Conservation (phyloP, 1,140 invertebrate species). For the Pachypeltis micranthus region DNA sequence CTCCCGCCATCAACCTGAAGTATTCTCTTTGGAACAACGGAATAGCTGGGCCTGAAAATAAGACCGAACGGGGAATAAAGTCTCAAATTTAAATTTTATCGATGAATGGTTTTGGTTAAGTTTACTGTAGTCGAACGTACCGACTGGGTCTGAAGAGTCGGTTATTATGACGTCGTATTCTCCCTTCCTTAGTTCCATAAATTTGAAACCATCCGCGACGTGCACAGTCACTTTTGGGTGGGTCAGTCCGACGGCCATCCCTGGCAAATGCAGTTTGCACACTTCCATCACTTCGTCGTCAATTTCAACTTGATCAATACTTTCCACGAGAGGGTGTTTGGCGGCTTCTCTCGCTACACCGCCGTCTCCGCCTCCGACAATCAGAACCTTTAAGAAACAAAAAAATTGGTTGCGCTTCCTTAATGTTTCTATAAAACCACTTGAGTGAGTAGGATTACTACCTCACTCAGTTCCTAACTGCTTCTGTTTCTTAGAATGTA, state of each 20-base stretch:
- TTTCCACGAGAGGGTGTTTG: slow-evolving; percentile 81
- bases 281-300: slow-evolving; percentile 84
- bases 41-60: slow-evolving; percentile 48
- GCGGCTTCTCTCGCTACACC: slow-evolving; percentile 88
- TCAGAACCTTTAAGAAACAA: slow-evolving; percentile 53
- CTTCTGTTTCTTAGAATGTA: no score
- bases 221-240: slow-evolving; percentile 72
- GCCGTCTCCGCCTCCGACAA: slow-evolving; percentile 96
- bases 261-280: slow-evolving; percentile 79
- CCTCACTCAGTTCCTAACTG: no score
- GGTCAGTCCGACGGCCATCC: slow-evolving; percentile 76
- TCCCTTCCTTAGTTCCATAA: slow-evolving; percentile 71
- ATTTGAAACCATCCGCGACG: slow-evolving; percentile 90
- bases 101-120: no score
- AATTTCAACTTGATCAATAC: slow-evolving; percentile 88
- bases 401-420: no score
- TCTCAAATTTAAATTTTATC: no score
- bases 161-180: slow-evolving; percentile 98
- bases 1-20: slow-evolving; percentile 72
- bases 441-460: no score
- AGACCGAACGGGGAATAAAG: not conserved
- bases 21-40: slow-evolving; percentile 71
- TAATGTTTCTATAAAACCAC: no score
- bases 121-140: slow-evolving; percentile 39
- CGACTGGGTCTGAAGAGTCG: slow-evolving; percentile 92